These are phyloP conservation scores for Globodera ellingtonae DNA, from an alignment of 1,140 invertebrate genomes.

Conservation along the genomic window DNA sequence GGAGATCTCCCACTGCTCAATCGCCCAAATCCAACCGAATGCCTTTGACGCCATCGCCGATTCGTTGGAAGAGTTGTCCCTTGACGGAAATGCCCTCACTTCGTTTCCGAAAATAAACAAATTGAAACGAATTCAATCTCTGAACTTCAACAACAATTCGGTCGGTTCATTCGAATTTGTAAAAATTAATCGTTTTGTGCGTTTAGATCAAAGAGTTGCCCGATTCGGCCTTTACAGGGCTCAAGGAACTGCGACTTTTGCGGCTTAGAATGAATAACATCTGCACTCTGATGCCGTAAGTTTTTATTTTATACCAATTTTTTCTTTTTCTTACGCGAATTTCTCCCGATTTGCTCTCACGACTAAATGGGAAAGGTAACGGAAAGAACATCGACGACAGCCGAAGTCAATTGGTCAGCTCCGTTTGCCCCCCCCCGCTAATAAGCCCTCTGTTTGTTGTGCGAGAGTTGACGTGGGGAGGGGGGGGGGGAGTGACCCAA, in stretches of 20 bases:
- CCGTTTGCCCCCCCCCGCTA: background rate
- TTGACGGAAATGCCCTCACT: constrained; percentile 44
- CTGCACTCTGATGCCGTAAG: constrained; percentile 51
- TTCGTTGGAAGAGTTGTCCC: constrained; percentile 45
- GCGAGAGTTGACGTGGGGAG: background rate
- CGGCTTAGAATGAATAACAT: constrained; percentile 56
- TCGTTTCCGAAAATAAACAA: constrained; percentile 36
- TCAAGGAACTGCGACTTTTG: constrained; percentile 47
- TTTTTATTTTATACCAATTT: constrained; percentile 35
- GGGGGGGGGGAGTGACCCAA: background rate
- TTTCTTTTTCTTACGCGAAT: background rate
- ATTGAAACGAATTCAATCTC: constrained; percentile 37
- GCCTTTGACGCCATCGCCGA: constrained; percentile 37
- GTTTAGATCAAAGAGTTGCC: constrained; percentile 51
- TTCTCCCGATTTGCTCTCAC: no score
- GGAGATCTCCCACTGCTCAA: constrained; percentile 41
- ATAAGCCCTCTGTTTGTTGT: background rate
- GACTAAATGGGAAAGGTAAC: no score
- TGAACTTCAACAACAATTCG: constrained; percentile 51
- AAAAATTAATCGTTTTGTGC: background rate
- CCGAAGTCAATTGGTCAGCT: background rate
- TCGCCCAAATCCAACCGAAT: constrained; percentile 26
- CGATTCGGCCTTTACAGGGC: constrained; percentile 49
- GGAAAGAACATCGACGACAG: background rate
- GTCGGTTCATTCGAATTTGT: constrained; percentile 17